Evolutionary conservation across 2,113 vertebrate species (phyloP), one percentile per base, ranked within the genome.

Genomic region (Ondatra zibethicus): DNA sequence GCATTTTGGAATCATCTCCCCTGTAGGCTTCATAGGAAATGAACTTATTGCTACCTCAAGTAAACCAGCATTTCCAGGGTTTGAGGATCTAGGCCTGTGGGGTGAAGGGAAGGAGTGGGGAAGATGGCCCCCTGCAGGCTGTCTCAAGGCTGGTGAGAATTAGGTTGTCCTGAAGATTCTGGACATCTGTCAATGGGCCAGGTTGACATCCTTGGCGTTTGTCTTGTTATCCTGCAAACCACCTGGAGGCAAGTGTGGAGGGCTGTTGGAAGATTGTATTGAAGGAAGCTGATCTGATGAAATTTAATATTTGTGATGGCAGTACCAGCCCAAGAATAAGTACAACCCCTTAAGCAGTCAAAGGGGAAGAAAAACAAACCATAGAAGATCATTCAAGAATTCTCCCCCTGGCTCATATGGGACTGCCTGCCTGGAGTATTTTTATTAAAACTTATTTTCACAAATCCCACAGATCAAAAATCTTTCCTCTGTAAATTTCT

Each of bases 41-140:
- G 7, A 91, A 76, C 21, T 72, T 39, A 58, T 29, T 25, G 11
- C 52, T 42, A 1, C 4, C 39, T 45, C 77, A 47, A 52, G 16
- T 12, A 27, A 82, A 33, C 27, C 14, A 47, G n/a, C 8, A 13
- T 23, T n/a, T 11, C 84, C 47, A 47, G 73, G 21, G 52, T 55
- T 27, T 7, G 0, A 5, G 33, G 0, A 4, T 25, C 85, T 13
- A 2, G 9, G 19, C 80, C 93, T 33, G 16, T 4, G 9, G 61
- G 11, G 27, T 0, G 0, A 19, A 14, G 4, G 1, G 19, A 58
- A n/a, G 52, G 82, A 89, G 3, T 11, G 9, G 3, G 42, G 61
- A 73, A 4, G 47, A 5, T 0, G 0, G 12, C 13, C 14, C 25
- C 3, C 2, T 45, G 58, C 6, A 13, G 21, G 8, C 47, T 36